Evolutionary conservation across 2,113 vertebrate genomes (phyloP).

Genomic region (Meleagris gallopavo): DNA sequence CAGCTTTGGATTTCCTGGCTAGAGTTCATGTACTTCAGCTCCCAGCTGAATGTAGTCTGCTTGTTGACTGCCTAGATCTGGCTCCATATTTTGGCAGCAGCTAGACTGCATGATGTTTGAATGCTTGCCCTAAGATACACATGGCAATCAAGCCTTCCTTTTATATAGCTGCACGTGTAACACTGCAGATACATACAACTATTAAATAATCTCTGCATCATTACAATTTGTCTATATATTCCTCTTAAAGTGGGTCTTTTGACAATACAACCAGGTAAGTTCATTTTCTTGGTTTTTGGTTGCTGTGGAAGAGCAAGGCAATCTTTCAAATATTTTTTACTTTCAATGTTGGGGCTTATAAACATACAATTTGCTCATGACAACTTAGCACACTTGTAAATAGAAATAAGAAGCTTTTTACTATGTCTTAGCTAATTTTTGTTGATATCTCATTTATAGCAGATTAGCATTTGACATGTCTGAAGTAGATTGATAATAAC

Average conservation of each 20-base stretch:
- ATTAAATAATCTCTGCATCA: not conserved
- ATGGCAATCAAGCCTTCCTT: not conserved
- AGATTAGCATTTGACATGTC: not conserved
- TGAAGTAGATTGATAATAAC: not conserved
- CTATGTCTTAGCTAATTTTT: not conserved
- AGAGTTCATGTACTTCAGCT: not conserved
- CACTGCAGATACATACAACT: not conserved
- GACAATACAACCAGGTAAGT: not conserved
- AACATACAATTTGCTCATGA: not conserved
- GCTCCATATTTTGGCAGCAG: rapidly evolving
- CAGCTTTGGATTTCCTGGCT: not conserved
- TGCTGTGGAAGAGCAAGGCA: not conserved
- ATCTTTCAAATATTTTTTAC: not conserved
- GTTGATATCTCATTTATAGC: not conserved
- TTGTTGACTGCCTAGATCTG: not conserved
- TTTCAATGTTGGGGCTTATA: not conserved
- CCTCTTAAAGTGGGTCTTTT: not conserved
- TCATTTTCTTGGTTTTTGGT: not conserved
- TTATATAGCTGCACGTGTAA: not conserved
- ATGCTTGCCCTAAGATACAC: not conserved
- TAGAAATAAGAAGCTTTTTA: not conserved
- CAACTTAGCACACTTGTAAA: not conserved
- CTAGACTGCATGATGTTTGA: not conserved
- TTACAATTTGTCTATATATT: not conserved
- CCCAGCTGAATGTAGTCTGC: rapidly evolving